A percentile compares a stretch with the other conserved stretches of the same genome.
phyloP scores from a whole-genome alignment of 1,140 invertebrate genomes.

The Brachionus sp. region DNA sequence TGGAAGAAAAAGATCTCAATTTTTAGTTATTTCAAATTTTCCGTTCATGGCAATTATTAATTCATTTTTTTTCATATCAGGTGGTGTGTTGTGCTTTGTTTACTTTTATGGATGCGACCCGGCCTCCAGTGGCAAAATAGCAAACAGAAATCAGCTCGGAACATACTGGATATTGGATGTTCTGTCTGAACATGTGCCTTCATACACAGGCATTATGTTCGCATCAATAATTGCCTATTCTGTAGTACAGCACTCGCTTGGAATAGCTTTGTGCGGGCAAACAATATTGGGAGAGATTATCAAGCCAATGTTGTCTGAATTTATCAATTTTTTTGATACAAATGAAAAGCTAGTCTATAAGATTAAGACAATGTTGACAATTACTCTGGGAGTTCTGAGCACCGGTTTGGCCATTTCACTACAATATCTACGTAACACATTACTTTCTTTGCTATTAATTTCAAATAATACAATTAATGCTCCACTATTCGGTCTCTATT shows the following conservation, averaged over 20 bases:
- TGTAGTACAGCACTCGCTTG: constrained; percentile 14
- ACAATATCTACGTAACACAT: neutral
- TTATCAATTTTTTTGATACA: neutral
- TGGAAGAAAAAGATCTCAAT: neutral
- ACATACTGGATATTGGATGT: neutral
- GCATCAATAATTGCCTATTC: neutral
- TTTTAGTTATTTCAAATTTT: constrained; percentile 11
- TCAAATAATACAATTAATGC: constrained; percentile 4
- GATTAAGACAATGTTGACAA: neutral
- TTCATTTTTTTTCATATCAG: neutral
- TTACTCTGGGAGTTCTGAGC: neutral
- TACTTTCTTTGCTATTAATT: neutral
- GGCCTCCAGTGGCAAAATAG: neutral
- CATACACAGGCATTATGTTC: constrained; percentile 1
- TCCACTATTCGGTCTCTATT: neutral
- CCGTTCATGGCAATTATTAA: neutral
- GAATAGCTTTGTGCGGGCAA: neutral
- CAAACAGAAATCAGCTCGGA: constrained; percentile 1
- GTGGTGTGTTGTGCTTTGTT: neutral
- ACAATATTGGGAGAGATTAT: neutral
- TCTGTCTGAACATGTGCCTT: neutral
- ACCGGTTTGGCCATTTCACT: neutral
- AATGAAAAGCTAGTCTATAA: neutral
- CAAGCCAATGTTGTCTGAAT: neutral
- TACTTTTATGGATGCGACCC: constrained; percentile 35